phyloP scores from a whole-genome alignment of 1,140 invertebrate genomes.

The Cataglyphis hispanica region DNA sequence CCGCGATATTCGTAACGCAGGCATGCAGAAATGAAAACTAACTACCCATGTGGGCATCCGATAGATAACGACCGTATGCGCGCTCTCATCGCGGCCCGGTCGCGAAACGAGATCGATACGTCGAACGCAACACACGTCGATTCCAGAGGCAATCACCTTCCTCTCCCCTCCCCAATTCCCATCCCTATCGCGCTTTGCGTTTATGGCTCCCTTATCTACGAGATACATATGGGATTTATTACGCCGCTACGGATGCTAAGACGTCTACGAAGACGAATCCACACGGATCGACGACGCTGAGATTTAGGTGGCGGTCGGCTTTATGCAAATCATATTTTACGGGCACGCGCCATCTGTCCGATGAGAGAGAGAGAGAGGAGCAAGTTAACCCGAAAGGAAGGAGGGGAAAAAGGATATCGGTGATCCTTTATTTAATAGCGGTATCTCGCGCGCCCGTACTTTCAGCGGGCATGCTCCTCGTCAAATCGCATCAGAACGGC shows the following conservation, averaged over 20 bases:
- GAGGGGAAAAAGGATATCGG: neutral
- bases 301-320: constrained; percentile 16
- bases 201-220: constrained; percentile 7
- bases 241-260: neutral
- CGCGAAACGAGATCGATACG: constrained; percentile 50
- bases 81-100: constrained; percentile 7
- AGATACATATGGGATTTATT: constrained; percentile 35
- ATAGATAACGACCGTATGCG: constrained; percentile 33
- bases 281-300: neutral
- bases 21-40: constrained; percentile 2
- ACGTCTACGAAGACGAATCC: neutral
- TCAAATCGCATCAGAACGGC: constrained; percentile 70
- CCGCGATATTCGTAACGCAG: constrained; percentile 1
- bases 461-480: constrained; percentile 57
- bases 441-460: constrained; percentile 42
- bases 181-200: constrained; percentile 13
- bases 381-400: neutral
- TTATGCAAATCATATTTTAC: constrained; percentile 76
- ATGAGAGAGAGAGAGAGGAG: neutral
- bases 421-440: constrained; percentile 74
- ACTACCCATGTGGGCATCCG: neutral
- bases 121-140: constrained; percentile 53
- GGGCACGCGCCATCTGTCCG: constrained; percentile 57
- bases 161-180: too few relatives aligned
- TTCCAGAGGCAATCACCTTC: constrained; percentile 28